Evolutionary conservation across 1,140 invertebrate species (phyloP).

Genomic region (Philotrypesis tridentata): DNA sequence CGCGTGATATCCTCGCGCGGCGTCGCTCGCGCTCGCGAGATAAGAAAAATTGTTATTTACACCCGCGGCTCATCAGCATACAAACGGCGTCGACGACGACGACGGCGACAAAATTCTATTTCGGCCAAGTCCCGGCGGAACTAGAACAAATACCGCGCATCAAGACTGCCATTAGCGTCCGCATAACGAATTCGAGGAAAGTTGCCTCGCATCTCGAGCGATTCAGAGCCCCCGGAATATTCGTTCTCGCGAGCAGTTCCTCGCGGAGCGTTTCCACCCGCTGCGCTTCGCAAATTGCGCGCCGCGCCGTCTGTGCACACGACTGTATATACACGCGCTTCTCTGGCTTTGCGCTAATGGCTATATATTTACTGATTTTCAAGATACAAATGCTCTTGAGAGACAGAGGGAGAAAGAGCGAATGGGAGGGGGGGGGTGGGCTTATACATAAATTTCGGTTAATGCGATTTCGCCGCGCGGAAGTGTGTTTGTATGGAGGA

Average conservation of each 20-base stretch:
- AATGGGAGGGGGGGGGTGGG: no score
- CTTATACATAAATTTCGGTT: no score
- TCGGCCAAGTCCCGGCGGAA: conserved; percentile 7
- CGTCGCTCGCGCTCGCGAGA: no score
- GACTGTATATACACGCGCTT: not conserved
- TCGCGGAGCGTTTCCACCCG: not conserved
- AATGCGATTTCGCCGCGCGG: no score
- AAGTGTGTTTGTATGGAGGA: no score
- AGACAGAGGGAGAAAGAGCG: no score
- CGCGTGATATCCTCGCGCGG: no score
- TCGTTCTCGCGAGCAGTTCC: not conserved
- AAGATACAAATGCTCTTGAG: no score
- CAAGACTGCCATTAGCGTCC: conserved; percentile 30
- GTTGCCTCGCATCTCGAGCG: conserved; percentile 35
- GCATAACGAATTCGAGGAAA: conserved; percentile 46
- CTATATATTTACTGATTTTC: no score
- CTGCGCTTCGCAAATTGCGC: not conserved
- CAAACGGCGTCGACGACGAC: conserved; percentile 3
- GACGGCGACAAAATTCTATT: conserved; percentile 20
- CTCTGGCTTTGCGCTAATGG: no score
- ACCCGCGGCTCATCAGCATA: conserved; percentile 15
- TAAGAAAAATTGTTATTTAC: no score
- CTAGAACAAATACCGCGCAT: conserved; percentile 39
- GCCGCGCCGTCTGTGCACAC: no score
- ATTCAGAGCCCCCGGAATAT: conserved; percentile 8